Evolutionary conservation across 2,888 invertebrate species (phyloP).

Genomic region (Euproctis similis): DNA sequence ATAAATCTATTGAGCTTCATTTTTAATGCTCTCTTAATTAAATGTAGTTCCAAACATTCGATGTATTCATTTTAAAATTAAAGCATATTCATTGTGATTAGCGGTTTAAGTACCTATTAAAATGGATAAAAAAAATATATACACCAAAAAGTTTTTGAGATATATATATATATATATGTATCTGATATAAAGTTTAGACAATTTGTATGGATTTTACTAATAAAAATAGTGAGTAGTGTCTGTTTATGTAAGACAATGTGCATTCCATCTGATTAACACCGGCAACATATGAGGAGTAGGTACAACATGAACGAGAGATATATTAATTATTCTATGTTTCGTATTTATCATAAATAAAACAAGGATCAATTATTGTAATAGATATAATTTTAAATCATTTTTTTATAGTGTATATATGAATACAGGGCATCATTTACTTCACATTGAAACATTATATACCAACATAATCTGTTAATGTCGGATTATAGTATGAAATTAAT

Average conservation of each 20-base stretch:
- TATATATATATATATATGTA: no score
- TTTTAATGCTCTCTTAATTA: slow-evolving; percentile 5
- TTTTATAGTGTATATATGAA: slow-evolving; percentile 30
- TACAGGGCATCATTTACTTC: slow-evolving; percentile 18
- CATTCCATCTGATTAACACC: neutral
- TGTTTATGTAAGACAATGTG: slow-evolving; percentile 1
- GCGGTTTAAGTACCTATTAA: slow-evolving; percentile 3
- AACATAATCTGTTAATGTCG: slow-evolving; percentile 18
- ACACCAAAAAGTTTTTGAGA: slow-evolving; percentile 3
- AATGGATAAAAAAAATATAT: slow-evolving; percentile 1
- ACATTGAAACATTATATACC: slow-evolving; percentile 13
- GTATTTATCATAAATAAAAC: neutral
- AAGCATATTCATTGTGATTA: slow-evolving; percentile 4
- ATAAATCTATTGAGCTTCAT: slow-evolving; percentile 5
- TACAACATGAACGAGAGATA: neutral
- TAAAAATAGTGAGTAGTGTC: neutral
- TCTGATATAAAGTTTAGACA: neutral
- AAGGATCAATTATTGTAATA: slow-evolving; percentile 11
- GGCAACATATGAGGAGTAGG: no score
- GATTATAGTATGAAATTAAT: slow-evolving; percentile 40
- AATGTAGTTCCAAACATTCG: slow-evolving; percentile 5
- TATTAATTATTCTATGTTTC: no score
- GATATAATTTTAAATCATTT: slow-evolving; percentile 18
- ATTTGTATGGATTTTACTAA: slow-evolving; percentile 1
- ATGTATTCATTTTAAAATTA: neutral